Evolutionary conservation across 2,797 vertebrate species (phyloP).

Genomic region (Potorous gilbertii): DNA sequence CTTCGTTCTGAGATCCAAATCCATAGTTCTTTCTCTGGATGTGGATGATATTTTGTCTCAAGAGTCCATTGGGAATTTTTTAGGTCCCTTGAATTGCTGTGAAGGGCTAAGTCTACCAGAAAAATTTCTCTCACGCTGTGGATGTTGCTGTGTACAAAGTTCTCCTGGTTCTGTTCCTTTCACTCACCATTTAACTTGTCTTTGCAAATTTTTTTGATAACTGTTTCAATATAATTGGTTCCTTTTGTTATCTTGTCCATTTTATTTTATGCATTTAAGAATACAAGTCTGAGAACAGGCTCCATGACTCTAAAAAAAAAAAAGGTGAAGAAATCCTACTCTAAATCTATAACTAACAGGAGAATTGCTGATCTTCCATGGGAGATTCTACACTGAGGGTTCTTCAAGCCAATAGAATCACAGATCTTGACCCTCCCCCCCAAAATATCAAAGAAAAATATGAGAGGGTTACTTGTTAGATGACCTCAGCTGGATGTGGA

Average conservation of each 20-base stretch:
- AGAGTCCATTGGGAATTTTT: no score
- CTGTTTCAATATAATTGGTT: not conserved
- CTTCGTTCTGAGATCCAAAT: no score
- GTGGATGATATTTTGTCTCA: no score
- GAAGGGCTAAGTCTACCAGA: no score
- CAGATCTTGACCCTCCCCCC: not conserved
- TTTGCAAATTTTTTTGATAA: not conserved
- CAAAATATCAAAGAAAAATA: not conserved
- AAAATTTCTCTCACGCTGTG: no score
- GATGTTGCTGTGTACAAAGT: no score
- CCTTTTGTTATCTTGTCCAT: not conserved
- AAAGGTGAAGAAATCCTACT: not conserved
- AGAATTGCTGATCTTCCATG: not conserved
- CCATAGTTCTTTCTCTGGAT: no score
- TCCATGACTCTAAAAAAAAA: not conserved
- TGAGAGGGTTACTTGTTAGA: not conserved
- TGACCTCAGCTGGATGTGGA: not conserved
- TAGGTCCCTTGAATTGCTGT: no score
- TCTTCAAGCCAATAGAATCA: not conserved
- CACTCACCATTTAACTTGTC: not conserved
- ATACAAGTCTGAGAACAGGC: not conserved
- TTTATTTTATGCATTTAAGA: not conserved
- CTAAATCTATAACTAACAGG: not conserved
- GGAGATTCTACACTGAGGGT: not conserved
- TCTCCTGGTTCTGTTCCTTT: no score